Evolutionary conservation across 2,888 invertebrate genomes (phyloP).

Genomic region (Drosophila mayaguana): DNA sequence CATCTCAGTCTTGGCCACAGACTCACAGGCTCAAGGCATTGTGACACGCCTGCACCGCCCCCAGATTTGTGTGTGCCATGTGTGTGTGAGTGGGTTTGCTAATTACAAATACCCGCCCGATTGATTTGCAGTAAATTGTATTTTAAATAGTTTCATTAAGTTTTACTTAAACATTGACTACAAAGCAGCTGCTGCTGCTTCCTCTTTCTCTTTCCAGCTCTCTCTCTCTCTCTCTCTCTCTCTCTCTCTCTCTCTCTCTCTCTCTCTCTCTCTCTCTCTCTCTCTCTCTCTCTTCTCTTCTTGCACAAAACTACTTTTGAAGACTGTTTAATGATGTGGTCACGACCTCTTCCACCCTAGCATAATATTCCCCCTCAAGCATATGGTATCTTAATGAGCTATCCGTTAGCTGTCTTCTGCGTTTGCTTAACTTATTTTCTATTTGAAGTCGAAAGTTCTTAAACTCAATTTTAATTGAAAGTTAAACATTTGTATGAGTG

Average conservation of each 20-base stretch:
- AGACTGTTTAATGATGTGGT: constrained; percentile 70
- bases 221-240: neutral
- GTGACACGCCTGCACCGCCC: constrained; percentile 29
- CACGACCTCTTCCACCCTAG: constrained; percentile 3
- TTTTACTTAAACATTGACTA: constrained; percentile 48
- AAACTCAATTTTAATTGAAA: constrained; percentile 74
- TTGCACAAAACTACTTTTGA: constrained; percentile 29
- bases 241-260: neutral
- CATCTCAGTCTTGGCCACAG: constrained; percentile 27
- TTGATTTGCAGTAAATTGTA: constrained; percentile 76
- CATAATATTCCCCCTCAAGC: constrained; percentile 19
- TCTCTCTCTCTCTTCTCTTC: neutral
- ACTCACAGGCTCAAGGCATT: constrained; percentile 10
- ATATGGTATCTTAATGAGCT: constrained; percentile 72
- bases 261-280: neutral
- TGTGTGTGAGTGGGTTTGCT: constrained; percentile 47
- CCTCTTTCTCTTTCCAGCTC: neutral
- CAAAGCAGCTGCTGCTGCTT: constrained; percentile 49
- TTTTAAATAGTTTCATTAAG: constrained; percentile 77
- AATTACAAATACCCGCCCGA: constrained; percentile 70
- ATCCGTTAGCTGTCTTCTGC: constrained; percentile 26
- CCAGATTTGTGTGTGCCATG: neutral
- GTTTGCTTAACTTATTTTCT: constrained; percentile 29
- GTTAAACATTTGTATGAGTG: constrained; percentile 23
- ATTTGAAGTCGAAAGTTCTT: constrained; percentile 63